Percentiles rank a stretch among this genome's conserved stretches.
These are phyloP conservation scores for Neosalanx taihuensis DNA, from an alignment of 2,797 vertebrate genomes.

Conservation along the genomic window DNA sequence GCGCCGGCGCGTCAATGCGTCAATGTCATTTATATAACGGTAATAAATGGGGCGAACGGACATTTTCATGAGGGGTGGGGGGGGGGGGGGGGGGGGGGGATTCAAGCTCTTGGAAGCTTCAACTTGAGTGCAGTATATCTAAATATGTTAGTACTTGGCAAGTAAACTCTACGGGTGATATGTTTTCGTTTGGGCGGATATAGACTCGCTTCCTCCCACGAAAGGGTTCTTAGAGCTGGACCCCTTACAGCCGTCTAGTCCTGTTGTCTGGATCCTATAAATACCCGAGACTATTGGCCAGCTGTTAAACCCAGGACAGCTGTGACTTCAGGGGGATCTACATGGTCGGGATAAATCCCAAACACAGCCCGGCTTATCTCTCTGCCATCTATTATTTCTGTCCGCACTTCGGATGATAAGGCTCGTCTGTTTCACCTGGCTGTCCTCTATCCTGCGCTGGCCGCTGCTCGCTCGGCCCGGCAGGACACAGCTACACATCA, in stretches of 20 bases:
- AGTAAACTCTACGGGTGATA: too few relatives aligned
- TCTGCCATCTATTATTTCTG: neutral
- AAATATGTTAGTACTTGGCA: neutral
- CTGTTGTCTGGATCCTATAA: neutral
- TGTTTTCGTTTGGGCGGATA: too few relatives aligned
- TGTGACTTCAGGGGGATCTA: neutral
- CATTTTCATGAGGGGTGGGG: too few relatives aligned
- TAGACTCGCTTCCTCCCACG: neutral
- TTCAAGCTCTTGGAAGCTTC: too few relatives aligned
- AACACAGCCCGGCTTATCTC: neutral
- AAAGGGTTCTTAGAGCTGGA: neutral
- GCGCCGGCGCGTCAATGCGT: too few relatives aligned
- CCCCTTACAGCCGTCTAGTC: neutral
- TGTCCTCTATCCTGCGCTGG: neutral
- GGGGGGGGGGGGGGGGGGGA: too few relatives aligned
- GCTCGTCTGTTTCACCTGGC: neutral
- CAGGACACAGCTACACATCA: neutral
- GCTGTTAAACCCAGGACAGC: neutral
- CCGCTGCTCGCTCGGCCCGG: neutral
- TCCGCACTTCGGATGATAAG: conserved; percentile 2
- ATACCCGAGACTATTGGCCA: neutral
- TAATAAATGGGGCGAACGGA: too few relatives aligned
- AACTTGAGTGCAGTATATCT: neutral
- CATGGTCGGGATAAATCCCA: neutral
- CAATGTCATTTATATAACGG: too few relatives aligned